A percentile compares a stretch with the other conserved stretches of the same genome.
These are phyloP conservation scores for Erebia palarica DNA, from an alignment of 2,888 invertebrate species.

Conservation along the genomic window DNA sequence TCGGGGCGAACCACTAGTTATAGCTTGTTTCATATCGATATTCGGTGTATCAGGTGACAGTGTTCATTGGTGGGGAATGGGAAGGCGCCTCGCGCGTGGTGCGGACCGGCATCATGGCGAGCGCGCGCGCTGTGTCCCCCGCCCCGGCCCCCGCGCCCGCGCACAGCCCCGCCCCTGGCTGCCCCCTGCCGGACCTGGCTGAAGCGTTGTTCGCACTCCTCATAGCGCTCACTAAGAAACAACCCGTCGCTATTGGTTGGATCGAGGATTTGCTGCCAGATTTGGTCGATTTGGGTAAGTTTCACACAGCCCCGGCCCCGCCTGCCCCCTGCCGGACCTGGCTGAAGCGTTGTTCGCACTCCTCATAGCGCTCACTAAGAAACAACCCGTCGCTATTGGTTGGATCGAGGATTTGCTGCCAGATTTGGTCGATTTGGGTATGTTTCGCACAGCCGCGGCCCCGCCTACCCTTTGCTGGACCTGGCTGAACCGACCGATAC, in stretches of 20 bases:
- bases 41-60: constrained; percentile 37
- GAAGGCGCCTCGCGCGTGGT: constrained; percentile 54
- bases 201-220: constrained; percentile 86
- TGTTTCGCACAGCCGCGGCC: constrained; percentile 15
- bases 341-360: constrained; percentile 86
- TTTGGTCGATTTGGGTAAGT: constrained; percentile 61
- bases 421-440: constrained; percentile 63
- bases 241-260: constrained; percentile 70
- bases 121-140: constrained; percentile 49
- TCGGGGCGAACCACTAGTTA: too few species aligned
- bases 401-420: constrained; percentile 63
- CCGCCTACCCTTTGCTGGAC: too few species aligned
- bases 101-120: constrained; percentile 53
- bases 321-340: constrained; percentile 75
- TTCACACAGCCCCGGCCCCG: background rate
- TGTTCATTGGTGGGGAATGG: constrained; percentile 69
- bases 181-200: constrained; percentile 81
- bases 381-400: constrained; percentile 76
- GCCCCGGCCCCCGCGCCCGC: constrained; percentile 76
- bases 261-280: constrained; percentile 60
- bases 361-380: constrained; percentile 85
- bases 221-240: constrained; percentile 85
- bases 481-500: too few species aligned
- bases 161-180: constrained; percentile 84
- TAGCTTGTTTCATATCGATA: background rate